These are phyloP conservation scores for Propithecus coquereli DNA, from an alignment of 2,113 vertebrate genomes.

Conservation along the genomic window DNA sequence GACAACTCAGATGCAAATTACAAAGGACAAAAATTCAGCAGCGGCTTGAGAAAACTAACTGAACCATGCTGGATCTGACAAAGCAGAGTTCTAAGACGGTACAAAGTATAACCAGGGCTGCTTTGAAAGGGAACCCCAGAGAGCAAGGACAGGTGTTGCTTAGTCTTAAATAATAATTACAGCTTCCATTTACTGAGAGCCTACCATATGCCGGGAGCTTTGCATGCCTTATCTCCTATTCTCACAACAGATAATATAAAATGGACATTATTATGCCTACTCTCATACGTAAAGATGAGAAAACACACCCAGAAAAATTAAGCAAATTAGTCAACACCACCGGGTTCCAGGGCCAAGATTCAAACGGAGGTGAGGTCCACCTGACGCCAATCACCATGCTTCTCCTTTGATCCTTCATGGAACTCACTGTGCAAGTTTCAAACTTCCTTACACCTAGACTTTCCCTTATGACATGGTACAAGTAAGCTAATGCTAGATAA, in stretches of 20 bases:
- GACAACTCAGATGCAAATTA: slow-evolving; percentile 64
- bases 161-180: background rate
- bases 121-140: background rate
- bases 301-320: background rate
- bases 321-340: background rate
- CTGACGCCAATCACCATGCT: background rate
- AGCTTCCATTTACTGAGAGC: background rate
- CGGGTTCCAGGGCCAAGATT: background rate
- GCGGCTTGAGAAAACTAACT: slow-evolving; percentile 1
- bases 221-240: background rate
- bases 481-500: background rate
- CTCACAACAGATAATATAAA: background rate
- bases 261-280: background rate
- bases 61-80: background rate
- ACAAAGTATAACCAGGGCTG: background rate
- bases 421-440: background rate
- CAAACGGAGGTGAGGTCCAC: background rate
- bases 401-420: background rate
- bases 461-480: background rate
- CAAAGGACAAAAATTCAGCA: slow-evolving; percentile 43
- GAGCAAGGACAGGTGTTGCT: background rate
- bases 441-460: background rate
- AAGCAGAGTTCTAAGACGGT: background rate
- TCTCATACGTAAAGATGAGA: background rate
- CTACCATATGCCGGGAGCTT: background rate